Percentiles rank a stretch among this genome's conserved stretches.
phyloP scores from a whole-genome alignment of 2,113 vertebrate species.

The Pygoscelis adeliae region DNA sequence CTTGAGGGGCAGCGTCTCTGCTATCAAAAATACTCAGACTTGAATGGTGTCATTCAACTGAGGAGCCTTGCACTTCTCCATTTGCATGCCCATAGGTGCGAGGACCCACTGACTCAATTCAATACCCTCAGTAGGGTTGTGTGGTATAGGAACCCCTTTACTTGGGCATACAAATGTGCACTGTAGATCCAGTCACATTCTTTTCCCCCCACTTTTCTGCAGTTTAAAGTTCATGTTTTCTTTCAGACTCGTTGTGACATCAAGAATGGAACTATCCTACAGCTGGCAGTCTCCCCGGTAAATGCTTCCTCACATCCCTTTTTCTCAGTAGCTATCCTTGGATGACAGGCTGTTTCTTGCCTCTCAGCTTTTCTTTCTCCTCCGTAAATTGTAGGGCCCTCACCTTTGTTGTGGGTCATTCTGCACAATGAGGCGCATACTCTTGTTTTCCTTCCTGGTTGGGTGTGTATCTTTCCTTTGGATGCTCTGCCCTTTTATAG shows the following conservation, averaged over 20 bases:
- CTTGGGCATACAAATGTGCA: not conserved
- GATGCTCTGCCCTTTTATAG: not conserved
- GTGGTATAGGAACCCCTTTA: not conserved
- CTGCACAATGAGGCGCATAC: fast-evolving
- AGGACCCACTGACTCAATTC: not conserved
- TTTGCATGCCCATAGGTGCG: not conserved
- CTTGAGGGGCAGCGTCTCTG: not conserved
- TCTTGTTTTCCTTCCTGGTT: not conserved
- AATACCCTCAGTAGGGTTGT: not conserved
- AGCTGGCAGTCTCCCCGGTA: constrained; percentile 94
- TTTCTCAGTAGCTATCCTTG: not conserved
- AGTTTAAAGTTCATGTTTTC: not conserved
- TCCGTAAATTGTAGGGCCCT: not conserved
- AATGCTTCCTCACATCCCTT: not conserved
- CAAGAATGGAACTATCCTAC: constrained; percentile 96
- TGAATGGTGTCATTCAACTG: not conserved
- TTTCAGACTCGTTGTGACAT: constrained; percentile 95
- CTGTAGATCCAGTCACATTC: not conserved
- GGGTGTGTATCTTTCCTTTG: not conserved
- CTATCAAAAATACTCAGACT: not conserved
- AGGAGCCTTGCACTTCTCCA: not conserved
- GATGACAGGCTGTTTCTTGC: not conserved
- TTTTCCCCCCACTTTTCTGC: not conserved
- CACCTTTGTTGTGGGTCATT: not conserved
- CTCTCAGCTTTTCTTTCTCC: not conserved